Evolutionary conservation across 2,113 vertebrate species (phyloP).

Genomic region (Cettia cetti): DNA sequence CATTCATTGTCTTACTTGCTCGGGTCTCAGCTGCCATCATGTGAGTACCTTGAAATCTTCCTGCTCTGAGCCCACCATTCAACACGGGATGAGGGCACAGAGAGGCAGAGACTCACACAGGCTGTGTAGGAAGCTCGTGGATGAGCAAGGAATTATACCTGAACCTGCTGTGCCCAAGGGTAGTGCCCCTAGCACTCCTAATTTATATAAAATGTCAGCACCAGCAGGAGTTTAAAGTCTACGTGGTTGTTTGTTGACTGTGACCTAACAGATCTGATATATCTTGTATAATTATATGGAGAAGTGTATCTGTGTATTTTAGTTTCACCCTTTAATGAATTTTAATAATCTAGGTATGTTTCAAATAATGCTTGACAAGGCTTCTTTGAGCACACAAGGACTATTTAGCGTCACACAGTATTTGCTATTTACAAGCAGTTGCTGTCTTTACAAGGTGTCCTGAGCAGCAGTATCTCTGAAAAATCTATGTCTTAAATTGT

Average conservation of each 20-base stretch:
- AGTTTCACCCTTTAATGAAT: neutral
- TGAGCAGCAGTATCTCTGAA: neutral
- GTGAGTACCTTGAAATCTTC: neutral
- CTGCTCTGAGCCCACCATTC: neutral
- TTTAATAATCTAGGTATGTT: neutral
- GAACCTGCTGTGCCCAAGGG: neutral
- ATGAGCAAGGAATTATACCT: neutral
- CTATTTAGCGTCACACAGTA: neutral
- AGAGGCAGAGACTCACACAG: neutral
- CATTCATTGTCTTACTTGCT: fast-evolving
- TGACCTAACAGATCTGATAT: neutral
- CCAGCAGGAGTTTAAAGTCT: neutral
- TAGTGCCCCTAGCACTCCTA: neutral
- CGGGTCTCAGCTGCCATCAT: neutral
- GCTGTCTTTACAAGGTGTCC: neutral
- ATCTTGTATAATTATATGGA: neutral
- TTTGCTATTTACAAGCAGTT: neutral
- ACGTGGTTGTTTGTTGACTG: neutral
- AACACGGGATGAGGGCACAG: neutral
- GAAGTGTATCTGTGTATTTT: neutral
- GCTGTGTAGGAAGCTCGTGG: neutral
- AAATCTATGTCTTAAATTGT: neutral
- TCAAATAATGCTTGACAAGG: neutral
- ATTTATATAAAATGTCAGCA: neutral
- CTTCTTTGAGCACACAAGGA: neutral